Percentiles rank a stretch among this genome's conserved stretches.
These are phyloP conservation scores for Patella caerulea DNA, from an alignment of 2,888 invertebrate species.

Conservation along the genomic window DNA sequence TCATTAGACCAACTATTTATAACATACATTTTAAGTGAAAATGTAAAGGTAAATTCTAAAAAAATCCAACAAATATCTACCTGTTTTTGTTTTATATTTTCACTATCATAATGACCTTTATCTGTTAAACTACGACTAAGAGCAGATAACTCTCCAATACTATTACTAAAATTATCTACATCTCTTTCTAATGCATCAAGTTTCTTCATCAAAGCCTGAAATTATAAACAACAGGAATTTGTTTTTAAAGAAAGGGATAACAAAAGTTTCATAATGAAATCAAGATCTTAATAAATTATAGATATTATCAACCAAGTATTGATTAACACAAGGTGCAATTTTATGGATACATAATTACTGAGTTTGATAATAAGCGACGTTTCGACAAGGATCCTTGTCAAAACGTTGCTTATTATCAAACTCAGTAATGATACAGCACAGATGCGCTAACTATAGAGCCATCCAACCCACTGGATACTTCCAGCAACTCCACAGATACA, in stretches of 20 bases:
- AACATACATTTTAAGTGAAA: neutral
- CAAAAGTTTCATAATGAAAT: no score
- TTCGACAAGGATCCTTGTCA: no score
- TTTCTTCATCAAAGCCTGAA: constrained; percentile 79
- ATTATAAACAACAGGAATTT: neutral
- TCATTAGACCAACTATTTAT: neutral
- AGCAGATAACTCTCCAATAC: constrained; percentile 80
- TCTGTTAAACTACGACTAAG: constrained; percentile 79
- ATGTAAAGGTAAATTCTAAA: neutral
- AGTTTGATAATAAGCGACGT: no score
- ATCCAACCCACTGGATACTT: no score
- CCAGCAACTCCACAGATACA: no score
- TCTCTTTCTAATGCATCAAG: constrained; percentile 88
- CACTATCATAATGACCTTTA: constrained; percentile 85
- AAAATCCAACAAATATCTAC: constrained; percentile 46
- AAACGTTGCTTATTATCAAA: no score
- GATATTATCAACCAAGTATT: no score
- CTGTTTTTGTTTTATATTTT: constrained; percentile 79
- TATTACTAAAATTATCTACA: constrained; percentile 83
- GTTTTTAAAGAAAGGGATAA: neutral
- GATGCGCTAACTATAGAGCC: no score
- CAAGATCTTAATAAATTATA: no score
- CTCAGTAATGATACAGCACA: no score
- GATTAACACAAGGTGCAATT: no score
- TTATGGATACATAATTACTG: no score